phyloP scores from a whole-genome alignment of 2,797 vertebrate species.

The Crocodylus rhombifer region DNA sequence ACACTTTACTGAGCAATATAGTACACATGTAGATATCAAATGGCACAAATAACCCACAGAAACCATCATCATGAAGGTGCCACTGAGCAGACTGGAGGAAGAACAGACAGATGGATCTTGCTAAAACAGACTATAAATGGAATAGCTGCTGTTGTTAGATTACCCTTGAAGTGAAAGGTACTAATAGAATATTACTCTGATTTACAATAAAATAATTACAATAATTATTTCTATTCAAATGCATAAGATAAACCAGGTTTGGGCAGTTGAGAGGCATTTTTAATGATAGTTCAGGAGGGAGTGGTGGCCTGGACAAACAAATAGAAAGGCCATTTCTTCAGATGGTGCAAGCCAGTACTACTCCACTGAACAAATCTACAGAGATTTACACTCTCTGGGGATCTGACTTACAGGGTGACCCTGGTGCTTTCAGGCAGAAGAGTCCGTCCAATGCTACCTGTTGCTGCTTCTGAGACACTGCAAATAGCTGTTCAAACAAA shows the following conservation, averaged over 20 bases:
- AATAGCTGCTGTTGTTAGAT: not conserved
- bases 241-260: not conserved
- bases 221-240: not conserved
- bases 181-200: not conserved
- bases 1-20: too few relatives aligned
- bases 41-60: not conserved
- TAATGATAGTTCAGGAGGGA: not conserved
- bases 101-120: not conserved
- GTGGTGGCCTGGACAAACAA: not conserved
- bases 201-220: not conserved
- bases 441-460: not conserved
- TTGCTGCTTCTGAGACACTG: not conserved
- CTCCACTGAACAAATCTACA: not conserved
- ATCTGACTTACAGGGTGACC: not conserved
- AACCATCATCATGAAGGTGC: not conserved
- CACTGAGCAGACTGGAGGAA: not conserved
- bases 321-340: not conserved
- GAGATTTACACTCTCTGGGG: not conserved
- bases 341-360: not conserved
- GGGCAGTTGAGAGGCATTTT: not conserved
- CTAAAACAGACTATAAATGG: not conserved
- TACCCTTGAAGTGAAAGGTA: not conserved
- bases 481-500: not conserved
- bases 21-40: not conserved
- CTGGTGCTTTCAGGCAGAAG: not conserved